These are phyloP conservation scores for Patella pellucida DNA, from an alignment of 2,888 invertebrate species.

Conservation along the genomic window DNA sequence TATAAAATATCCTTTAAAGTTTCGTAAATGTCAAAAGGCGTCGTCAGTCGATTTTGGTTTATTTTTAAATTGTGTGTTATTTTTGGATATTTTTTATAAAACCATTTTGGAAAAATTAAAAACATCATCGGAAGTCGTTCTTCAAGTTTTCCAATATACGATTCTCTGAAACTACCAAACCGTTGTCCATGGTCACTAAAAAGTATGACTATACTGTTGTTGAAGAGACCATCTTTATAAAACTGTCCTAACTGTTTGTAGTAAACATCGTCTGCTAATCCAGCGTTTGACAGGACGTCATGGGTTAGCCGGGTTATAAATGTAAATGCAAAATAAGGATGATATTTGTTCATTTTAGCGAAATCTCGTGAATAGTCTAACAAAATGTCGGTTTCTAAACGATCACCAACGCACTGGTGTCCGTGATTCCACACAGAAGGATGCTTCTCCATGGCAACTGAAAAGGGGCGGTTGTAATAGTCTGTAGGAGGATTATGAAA, in stretches of 20 bases:
- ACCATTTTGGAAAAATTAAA: slow-evolving; percentile 81
- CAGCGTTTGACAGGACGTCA: slow-evolving; percentile 85
- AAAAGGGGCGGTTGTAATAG: slow-evolving; percentile 85
- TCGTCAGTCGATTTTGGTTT: slow-evolving; percentile 81
- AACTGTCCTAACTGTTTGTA: slow-evolving; percentile 75
- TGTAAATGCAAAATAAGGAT: slow-evolving; percentile 84
- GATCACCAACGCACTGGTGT: slow-evolving; percentile 78
- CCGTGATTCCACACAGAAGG: slow-evolving; percentile 53
- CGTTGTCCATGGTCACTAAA: slow-evolving; percentile 92
- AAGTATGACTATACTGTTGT: slow-evolving; percentile 59
- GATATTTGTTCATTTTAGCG: slow-evolving; percentile 75
- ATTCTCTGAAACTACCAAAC: slow-evolving; percentile 86
- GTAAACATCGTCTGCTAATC: slow-evolving; percentile 80
- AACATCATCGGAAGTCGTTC: slow-evolving; percentile 88
- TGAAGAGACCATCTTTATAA: slow-evolving; percentile 62
- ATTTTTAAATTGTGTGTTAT: slow-evolving; percentile 78
- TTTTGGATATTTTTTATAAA: slow-evolving; percentile 76
- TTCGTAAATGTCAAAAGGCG: slow-evolving; percentile 87
- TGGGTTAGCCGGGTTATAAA: slow-evolving; percentile 89
- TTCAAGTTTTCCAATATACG: slow-evolving; percentile 84
- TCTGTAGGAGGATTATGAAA: slow-evolving; percentile 87
- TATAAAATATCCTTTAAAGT: slow-evolving; percentile 79
- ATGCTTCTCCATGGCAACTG: slow-evolving; percentile 74
- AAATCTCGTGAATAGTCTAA: slow-evolving; percentile 77
- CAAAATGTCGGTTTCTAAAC: slow-evolving; percentile 80